These are phyloP conservation scores for Tetramorium alpestre DNA, from an alignment of 1,140 invertebrate genomes.

Conservation along the genomic window DNA sequence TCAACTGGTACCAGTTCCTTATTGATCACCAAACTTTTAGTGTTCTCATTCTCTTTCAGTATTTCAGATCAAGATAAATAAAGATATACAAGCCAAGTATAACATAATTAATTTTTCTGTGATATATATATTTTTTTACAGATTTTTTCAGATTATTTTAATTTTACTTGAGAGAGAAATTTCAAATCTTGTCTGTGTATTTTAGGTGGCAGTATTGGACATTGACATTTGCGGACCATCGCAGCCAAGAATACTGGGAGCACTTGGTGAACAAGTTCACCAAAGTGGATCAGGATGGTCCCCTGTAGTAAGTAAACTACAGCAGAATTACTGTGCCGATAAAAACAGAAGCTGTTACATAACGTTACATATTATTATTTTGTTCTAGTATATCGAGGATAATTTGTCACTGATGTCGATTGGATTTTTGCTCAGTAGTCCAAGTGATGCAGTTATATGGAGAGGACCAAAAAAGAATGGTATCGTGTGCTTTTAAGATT, in stretches of 20 bases:
- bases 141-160: too few relatives aligned
- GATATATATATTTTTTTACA: neutral
- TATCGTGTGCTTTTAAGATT: slow-evolving; percentile 76
- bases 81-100: neutral
- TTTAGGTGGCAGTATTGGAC: slow-evolving; percentile 94
- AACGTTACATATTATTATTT: neutral
- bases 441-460: slow-evolving; percentile 97
- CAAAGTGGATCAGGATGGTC: slow-evolving; percentile 99
- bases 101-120: slow-evolving; percentile 17
- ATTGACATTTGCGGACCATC: slow-evolving; percentile 97
- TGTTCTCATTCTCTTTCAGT: neutral
- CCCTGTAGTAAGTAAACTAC: slow-evolving; percentile 90
- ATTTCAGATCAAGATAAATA: neutral
- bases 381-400: slow-evolving; percentile 91
- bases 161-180: neutral
- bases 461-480: slow-evolving; percentile 97
- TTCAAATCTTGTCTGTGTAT: slow-evolving; percentile 2
- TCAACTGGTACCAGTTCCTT: slow-evolving; percentile 79
- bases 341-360: neutral
- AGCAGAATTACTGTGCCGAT: slow-evolving; percentile 20
- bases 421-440: slow-evolving; percentile 93
- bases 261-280: slow-evolving; percentile 93
- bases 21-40: slow-evolving; percentile 77
- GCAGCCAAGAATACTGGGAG: slow-evolving; percentile 90
- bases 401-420: slow-evolving; percentile 97